Conservation (phyloP, 2,888 invertebrate species). For the Acanthosepion esculentum region DNA sequence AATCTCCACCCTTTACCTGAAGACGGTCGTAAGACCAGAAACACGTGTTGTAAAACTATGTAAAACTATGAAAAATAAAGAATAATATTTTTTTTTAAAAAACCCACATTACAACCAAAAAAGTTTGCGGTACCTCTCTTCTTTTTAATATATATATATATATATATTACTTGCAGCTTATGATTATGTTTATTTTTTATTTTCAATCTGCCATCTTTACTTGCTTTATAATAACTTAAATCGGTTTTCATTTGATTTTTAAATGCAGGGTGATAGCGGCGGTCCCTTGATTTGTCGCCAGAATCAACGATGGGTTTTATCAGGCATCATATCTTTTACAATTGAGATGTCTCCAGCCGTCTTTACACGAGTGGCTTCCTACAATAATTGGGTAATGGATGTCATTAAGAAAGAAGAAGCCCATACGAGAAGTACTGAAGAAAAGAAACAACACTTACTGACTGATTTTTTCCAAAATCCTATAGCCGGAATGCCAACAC, state of each 20-base stretch:
- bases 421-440: rapidly evolving
- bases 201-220: neutral
- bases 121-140: too few species aligned
- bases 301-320: neutral
- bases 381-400: neutral
- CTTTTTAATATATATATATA: too few species aligned
- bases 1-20: too few species aligned
- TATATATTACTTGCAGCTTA: too few species aligned
- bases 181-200: neutral
- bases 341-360: neutral
- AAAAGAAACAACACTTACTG: neutral
- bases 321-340: constrained; percentile 36
- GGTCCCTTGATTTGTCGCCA: constrained; percentile 19
- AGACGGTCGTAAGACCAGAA: too few species aligned
- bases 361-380: neutral
- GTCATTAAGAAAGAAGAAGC: neutral
- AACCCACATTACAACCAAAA: too few species aligned
- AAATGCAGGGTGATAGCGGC: constrained; percentile 37
- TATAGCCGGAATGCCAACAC: neutral
- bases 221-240: neutral
- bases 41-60: too few species aligned
- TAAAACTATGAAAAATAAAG: too few species aligned
- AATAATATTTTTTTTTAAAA: too few species aligned
- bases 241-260: neutral
- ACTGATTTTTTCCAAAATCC: neutral